Evolutionary conservation across 1,140 invertebrate species (phyloP), one percentile per base, ranked within the genome.

Genomic region (Drosophila dunni): DNA sequence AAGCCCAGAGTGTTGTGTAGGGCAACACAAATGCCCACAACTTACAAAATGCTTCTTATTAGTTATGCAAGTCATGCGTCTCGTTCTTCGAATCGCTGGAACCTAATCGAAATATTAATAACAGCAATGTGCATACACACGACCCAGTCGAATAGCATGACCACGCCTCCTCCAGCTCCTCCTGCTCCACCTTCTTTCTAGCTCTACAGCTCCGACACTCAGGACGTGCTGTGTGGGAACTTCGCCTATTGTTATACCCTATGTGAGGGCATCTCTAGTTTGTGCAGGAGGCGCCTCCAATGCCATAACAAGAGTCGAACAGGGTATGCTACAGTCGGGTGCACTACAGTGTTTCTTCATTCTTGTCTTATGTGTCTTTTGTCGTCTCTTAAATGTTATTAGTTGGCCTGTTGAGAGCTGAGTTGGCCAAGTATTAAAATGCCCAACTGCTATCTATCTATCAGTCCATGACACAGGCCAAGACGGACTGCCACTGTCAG

Each of bases 101-200:
- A 89, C 84, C 85, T 81, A 89, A 89, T 89, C 84, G 85, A 89
- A 89, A 89, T 89, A 89, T 89, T 89, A 89, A 89, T 89, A 89
- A 90, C 85, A 89, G 78, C 50, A 46, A 48, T 61, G 46, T 69
- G 45, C n/a, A 33, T 48, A 34, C 10, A 44, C 51, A 45, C 29
- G 33, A 63, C 8, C n/a, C 4, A 3, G 20, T 29, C 17, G 15
- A 10, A 46, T 45, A 46, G 44, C 58, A 62, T 62, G 44, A 62
- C 58, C 44, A 62, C 15, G 34, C 33, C 44, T 29, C 24, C 24
- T 24, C 24, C 24, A n/a, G n/a, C n/a, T n/a, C n/a, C n/a, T 29
- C 3, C 24, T 29, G 5, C 24, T 29, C 24, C 24, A 0, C 24
- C 24, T 5, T 29, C 24, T 29, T 29, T 29, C 24, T 29, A 29